These are phyloP conservation scores for Pammene aurita DNA, from an alignment of 2,888 invertebrate species.

Conservation along the genomic window DNA sequence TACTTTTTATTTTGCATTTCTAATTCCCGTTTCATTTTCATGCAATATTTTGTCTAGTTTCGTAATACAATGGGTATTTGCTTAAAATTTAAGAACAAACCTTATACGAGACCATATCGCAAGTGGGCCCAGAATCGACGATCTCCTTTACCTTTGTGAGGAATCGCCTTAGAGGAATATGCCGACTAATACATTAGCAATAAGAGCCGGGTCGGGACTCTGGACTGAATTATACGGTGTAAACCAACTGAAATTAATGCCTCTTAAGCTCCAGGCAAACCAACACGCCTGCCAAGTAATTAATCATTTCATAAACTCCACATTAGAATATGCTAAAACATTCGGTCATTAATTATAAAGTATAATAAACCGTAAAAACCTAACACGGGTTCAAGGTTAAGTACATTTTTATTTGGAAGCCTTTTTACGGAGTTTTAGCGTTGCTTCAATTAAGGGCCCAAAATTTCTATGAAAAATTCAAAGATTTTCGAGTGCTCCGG, in stretches of 20 bases:
- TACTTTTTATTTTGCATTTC: too few relatives aligned
- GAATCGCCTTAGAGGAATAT: background rate
- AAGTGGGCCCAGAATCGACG: too few relatives aligned
- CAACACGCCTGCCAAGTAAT: slow-evolving; percentile 32
- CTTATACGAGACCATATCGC: too few relatives aligned
- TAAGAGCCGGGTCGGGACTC: slow-evolving; percentile 3
- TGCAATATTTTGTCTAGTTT: too few relatives aligned
- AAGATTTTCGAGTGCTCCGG: slow-evolving; percentile 29
- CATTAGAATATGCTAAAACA: slow-evolving; percentile 34
- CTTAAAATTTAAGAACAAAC: too few relatives aligned
- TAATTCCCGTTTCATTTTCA: too few relatives aligned
- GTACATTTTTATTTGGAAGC: slow-evolving; percentile 26
- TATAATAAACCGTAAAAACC: slow-evolving; percentile 33
- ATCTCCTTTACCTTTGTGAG: too few relatives aligned
- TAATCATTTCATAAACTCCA: slow-evolving; percentile 40
- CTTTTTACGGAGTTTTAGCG: slow-evolving; percentile 31
- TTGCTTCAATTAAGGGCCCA: slow-evolving; percentile 31
- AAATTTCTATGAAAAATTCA: slow-evolving; percentile 34
- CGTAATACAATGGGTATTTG: too few relatives aligned
- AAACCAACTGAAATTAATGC: slow-evolving; percentile 47
- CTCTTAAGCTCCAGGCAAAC: slow-evolving; percentile 42
- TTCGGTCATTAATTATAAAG: slow-evolving; percentile 38
- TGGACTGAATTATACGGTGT: slow-evolving; percentile 41
- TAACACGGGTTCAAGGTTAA: slow-evolving; percentile 26
- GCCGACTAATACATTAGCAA: slow-evolving; percentile 17